Evolutionary conservation across 2,888 invertebrate genomes (phyloP), one percentile per base, ranked within the genome.

Genomic region (Stratiomys singularior): DNA sequence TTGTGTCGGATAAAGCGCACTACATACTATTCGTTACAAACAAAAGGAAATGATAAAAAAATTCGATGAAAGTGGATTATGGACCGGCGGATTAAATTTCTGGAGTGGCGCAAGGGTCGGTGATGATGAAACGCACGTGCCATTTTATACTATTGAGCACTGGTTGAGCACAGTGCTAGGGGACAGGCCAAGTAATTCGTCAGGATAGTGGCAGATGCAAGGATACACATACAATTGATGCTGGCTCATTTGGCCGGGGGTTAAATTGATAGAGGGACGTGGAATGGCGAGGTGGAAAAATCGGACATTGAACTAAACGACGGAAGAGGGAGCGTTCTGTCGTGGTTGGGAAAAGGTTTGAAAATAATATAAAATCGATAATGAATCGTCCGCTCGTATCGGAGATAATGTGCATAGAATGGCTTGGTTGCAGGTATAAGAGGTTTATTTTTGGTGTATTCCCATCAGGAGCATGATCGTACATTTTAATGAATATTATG

Each of bases 51-150:
- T 47, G 46, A 69, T 69, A 47, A 69, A 47, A 67, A 47, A 69
- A 46, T 60, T 60, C 60, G 60, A 37, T 30, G 46, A 46, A 69
- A 69, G 69, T 30, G 46, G 69, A 69, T 69, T 69, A 69, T 69
- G 69, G 69, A 69, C 69, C 69, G 69, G 46, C 23, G 46, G 46
- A 69, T 69, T 69, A 47, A 69, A 69, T 69, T 69, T 69, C 47
- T 47, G 15, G 46, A 25, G 46, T 23, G 69, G 23, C 5, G 15
- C 30, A 69, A 69, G 69, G 74, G 74, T 30, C 4, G 60, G 18
- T 37, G 37, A 37, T 37, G 37, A 37, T 37, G 37, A 44, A 74
- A 25, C 58, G 74, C 74, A 58, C 74, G 74, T 74, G 74, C 74
- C 74, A 58, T 18, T 13, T 9, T 9, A 5, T 3, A 37, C 5